A percentile compares a stretch with the other conserved stretches of the same genome.
Evolutionary conservation across 2,888 invertebrate species (phyloP).

Genomic region (Brenthis ino): DNA sequence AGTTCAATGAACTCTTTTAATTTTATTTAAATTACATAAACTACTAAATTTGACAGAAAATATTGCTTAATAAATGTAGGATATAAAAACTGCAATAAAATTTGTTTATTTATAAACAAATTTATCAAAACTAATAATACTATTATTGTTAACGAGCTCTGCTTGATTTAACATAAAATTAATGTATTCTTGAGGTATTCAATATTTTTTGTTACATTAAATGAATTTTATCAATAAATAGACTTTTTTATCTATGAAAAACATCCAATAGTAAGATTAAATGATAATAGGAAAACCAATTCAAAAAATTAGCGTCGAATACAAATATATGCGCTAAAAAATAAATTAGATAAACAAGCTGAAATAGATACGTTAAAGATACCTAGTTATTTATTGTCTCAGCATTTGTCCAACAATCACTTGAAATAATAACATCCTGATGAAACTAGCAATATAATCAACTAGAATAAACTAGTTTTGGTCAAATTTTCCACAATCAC

Average conservation of each 20-base stretch:
- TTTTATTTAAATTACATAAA: too few relatives aligned
- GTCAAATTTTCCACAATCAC: slow-evolving; percentile 44
- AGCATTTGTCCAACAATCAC: slow-evolving; percentile 32
- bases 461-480: slow-evolving; percentile 17
- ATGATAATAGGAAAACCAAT: not conserved
- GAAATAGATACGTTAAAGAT: slow-evolving; percentile 35
- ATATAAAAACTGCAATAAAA: too few relatives aligned
- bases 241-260: not conserved
- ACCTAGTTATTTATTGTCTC: slow-evolving; percentile 29
- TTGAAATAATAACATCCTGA: slow-evolving; percentile 37
- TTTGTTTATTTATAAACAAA: not conserved
- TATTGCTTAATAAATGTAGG: too few relatives aligned
- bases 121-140: not conserved
- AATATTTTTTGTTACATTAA: not conserved
- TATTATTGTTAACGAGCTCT: not conserved
- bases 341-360: slow-evolving; percentile 38
- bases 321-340: slow-evolving; percentile 14
- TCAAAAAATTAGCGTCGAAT: slow-evolving; percentile 2
- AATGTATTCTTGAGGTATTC: not conserved
- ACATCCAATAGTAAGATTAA: not conserved
- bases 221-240: not conserved
- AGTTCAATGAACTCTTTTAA: not conserved
- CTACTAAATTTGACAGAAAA: too few relatives aligned
- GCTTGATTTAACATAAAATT: not conserved
- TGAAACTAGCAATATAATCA: slow-evolving; percentile 31